Base-by-base conservation (phyloP, 37 sponge, comb jelly and placozoan genomes). In the Dysidea cf. avara region DNA sequence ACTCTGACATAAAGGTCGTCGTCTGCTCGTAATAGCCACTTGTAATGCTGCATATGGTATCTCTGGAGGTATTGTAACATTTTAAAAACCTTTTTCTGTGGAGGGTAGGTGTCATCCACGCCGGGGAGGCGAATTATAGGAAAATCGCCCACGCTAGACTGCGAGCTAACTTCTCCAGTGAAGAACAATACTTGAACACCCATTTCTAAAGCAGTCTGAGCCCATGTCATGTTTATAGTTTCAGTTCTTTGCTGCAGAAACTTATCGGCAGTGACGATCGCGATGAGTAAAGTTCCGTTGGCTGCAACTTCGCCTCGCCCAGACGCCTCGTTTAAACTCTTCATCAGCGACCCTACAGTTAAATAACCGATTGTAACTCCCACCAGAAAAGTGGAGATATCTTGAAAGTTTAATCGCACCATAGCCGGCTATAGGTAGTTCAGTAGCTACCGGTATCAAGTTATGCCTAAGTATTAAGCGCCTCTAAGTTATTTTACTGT, bases 1-100 rank as follows among this genome's bases (percentile, higher is more conserved):
- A 81, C 58, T 24, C 90, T 21, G 40, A 93, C 70, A 40, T 88
- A 93, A 16, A 78, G 56, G 59, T 88, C 83, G 53, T 85, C 86
- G 46, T 81, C 83, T 13, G 83, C 69, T 35, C 79, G 47, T 83
- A 93, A 73, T 47, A 88, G 88, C 94, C 94, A 93, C 66, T 93
- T 80, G 56, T 58, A 93, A 53, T 74, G 48, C 51, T 88, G 61
- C 3, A 81, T 77, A 70, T 75, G 60, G 46, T 81, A 21, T 56
- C 71, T 82, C 39, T 88, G 60, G 76, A 93, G 84, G 75, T 88
- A 81, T 35, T 81, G 57, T 6, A 93, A 61, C 80, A 93, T 81
- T 12, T 66, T 51, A 52, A 69, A 87, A 1, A 83, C 77, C 40
- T 83, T 83, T 54, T 83, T 83, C 63, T 83, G 84, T 34, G 92